Evolutionary conservation across 35 echinoderm and acorn worm genomes (phyloP).

Genomic region (Apostichopus japonicus): DNA sequence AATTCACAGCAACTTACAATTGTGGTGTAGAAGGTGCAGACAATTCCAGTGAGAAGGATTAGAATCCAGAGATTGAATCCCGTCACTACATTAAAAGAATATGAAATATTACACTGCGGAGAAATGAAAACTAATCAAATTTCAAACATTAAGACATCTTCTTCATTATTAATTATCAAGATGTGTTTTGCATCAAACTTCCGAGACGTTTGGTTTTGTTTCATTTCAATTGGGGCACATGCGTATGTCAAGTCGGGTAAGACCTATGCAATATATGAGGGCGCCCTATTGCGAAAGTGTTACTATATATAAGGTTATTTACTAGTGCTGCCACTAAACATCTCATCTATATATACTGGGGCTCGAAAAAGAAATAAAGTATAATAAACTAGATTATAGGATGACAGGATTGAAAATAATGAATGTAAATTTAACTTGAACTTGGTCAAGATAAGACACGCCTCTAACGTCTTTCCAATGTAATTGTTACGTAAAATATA

Average conservation of each 20-base stretch:
- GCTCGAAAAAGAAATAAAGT: not conserved
- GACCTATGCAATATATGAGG: too few species aligned
- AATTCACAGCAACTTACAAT: conserved; percentile 33
- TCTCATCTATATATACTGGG: not conserved
- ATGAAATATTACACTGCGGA: not conserved
- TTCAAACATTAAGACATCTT: not conserved
- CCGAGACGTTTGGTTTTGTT: not conserved
- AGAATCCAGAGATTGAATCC: conserved; percentile 45
- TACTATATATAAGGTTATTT: too few species aligned
- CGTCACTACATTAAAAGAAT: conserved; percentile 33
- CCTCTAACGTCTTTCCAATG: too few species aligned
- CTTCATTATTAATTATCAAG: not conserved
- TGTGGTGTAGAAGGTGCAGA: conserved; percentile 64
- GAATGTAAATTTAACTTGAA: not conserved
- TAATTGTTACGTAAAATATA: too few species aligned
- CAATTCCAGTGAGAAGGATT: conserved; percentile 34
- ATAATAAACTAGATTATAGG: too few species aligned
- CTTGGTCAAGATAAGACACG: too few species aligned
- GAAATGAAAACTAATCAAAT: not conserved
- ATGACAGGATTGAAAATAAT: not conserved
- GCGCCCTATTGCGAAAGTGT: too few species aligned
- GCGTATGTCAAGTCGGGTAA: too few species aligned
- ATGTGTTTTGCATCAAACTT: not conserved
- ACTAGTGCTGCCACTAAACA: not conserved
- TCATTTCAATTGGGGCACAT: not conserved